phyloP scores from a whole-genome alignment of 2,797 vertebrate species.

The Zonotrichia albicollis region DNA sequence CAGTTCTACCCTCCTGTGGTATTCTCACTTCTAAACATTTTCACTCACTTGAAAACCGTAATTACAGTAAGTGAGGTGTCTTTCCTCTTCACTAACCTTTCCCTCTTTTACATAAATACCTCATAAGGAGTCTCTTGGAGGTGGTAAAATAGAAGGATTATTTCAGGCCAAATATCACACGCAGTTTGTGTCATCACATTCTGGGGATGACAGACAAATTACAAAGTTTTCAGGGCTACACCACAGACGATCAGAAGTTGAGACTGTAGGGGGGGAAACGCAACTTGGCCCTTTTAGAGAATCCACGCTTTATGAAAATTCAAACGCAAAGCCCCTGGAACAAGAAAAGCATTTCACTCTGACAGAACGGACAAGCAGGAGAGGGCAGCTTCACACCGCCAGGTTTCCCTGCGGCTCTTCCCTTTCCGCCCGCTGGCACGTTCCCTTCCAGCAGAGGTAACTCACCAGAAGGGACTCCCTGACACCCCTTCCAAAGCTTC shows the following conservation, averaged over 20 bases:
- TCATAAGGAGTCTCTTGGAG: not conserved
- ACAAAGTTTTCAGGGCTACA: not conserved
- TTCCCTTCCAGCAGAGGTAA: not conserved
- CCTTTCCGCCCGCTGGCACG: too few species aligned
- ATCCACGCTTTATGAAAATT: fast-evolving
- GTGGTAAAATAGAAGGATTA: not conserved
- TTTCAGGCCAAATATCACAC: not conserved
- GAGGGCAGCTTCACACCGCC: not conserved
- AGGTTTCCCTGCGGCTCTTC: not conserved
- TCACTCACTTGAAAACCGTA: not conserved
- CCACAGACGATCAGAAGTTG: not conserved
- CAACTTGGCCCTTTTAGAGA: fast-evolving
- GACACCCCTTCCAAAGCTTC: not conserved
- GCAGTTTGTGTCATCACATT: not conserved
- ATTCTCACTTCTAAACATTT: not conserved
- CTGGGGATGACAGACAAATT: not conserved
- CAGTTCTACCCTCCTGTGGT: not conserved
- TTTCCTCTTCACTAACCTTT: not conserved
- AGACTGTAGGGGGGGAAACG: fast-evolving
- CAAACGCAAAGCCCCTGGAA: too few species aligned
- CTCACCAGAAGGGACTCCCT: not conserved
- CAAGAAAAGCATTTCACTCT: not conserved
- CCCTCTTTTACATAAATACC: not conserved
- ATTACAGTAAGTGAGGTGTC: not conserved
- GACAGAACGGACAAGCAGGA: not conserved